phyloP scores from a whole-genome alignment of 2,797 vertebrate species.

The Setipinna tenuifilis region DNA sequence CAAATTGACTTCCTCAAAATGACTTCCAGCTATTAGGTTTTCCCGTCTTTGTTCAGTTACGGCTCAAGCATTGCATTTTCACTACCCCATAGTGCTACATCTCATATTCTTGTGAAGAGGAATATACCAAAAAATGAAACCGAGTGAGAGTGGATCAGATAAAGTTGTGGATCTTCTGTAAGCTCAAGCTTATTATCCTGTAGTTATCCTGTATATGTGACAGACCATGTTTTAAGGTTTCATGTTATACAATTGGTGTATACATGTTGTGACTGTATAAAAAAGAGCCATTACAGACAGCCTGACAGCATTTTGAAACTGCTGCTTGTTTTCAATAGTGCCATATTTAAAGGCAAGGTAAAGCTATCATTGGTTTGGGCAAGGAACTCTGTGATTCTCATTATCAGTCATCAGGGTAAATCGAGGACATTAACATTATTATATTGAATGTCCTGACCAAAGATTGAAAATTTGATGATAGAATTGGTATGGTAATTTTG shows the following conservation, averaged over 20 bases:
- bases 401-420: not conserved
- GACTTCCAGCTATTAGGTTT: not conserved
- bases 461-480: not conserved
- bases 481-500: too few relatives aligned
- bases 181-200: not conserved
- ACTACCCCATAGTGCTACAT: not conserved
- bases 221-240: not conserved
- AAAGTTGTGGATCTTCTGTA: not conserved
- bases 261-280: not conserved
- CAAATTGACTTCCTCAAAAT: not conserved
- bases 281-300: not conserved
- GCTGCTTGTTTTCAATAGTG: not conserved
- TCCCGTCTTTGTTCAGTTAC: not conserved
- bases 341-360: not conserved
- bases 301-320: not conserved
- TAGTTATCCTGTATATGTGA: not conserved
- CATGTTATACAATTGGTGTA: not conserved
- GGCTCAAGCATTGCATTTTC: not conserved
- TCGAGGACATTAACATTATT: not conserved
- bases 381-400: not conserved
- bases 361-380: not conserved
- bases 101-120: not conserved
- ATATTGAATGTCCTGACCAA: not conserved
- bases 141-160: not conserved
- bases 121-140: not conserved